These are phyloP conservation scores for Megalops cyprinoides DNA, from an alignment of 2,797 vertebrate genomes.

Conservation along the genomic window DNA sequence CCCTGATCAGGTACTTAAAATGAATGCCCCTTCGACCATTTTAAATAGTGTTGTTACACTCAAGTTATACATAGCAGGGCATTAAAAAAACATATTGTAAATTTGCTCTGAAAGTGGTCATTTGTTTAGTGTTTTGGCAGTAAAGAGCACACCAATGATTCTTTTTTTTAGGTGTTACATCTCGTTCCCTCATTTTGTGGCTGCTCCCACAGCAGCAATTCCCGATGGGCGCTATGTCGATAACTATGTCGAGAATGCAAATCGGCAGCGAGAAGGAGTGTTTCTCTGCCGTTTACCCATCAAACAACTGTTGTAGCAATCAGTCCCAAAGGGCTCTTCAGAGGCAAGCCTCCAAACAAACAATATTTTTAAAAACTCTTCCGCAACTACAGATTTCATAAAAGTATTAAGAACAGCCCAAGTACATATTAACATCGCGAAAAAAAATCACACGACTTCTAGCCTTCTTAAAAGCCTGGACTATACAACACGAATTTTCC, in stretches of 20 bases:
- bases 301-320: background rate
- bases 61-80: background rate
- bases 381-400: background rate
- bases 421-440: background rate
- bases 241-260: too few relatives aligned
- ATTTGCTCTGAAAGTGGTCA: too few relatives aligned
- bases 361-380: background rate
- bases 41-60: background rate
- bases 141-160: background rate
- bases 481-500: background rate
- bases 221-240: too few relatives aligned
- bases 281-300: background rate
- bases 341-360: background rate
- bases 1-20: background rate
- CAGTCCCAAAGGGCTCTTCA: background rate
- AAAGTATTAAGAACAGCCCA: too few relatives aligned
- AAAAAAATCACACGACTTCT: background rate
- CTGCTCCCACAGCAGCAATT: background rate
- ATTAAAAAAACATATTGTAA: too few relatives aligned
- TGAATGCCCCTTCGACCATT: background rate
- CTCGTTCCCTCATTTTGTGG: background rate
- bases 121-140: background rate
- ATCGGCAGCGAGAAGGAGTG: background rate
- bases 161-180: background rate
- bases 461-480: background rate